These are phyloP conservation scores for Andrena haemorrhoa DNA, from an alignment of 2,888 invertebrate genomes.

Conservation along the genomic window DNA sequence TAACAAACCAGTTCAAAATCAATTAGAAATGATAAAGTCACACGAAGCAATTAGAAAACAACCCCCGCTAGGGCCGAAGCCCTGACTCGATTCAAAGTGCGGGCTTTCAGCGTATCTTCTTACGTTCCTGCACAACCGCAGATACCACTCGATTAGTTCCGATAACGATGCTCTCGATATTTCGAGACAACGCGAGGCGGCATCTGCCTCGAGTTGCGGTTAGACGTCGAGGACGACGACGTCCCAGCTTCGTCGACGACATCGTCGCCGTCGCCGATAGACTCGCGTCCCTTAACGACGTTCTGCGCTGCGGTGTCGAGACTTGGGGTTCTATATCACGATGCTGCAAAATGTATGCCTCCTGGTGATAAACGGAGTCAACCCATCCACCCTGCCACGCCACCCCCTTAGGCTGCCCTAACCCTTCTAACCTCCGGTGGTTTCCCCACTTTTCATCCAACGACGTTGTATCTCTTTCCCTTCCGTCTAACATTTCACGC, in stretches of 20 bases:
- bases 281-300: constrained; percentile 77
- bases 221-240: constrained; percentile 42
- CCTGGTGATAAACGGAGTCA: constrained; percentile 79
- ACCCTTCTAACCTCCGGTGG: constrained; percentile 56
- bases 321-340: constrained; percentile 73
- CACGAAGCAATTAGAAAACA: constrained; percentile 14
- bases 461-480: constrained; percentile 31
- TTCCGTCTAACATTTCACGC: constrained; percentile 36
- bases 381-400: constrained; percentile 43
- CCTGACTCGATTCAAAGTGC: constrained; percentile 6
- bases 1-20: not conserved
- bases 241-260: constrained; percentile 19
- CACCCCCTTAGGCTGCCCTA: constrained; percentile 35
- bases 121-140: constrained; percentile 26
- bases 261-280: constrained; percentile 58
- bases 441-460: constrained; percentile 55
- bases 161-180: constrained; percentile 59
- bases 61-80: not conserved
- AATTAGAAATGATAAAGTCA: not conserved
- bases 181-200: constrained; percentile 52
- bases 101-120: constrained; percentile 15
- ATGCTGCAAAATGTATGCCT: constrained; percentile 81
- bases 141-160: constrained; percentile 60
- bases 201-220: constrained; percentile 47
- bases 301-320: constrained; percentile 72